These are phyloP conservation scores for Miichthys miiuy DNA, from an alignment of 2,797 vertebrate species.

Conservation along the genomic window DNA sequence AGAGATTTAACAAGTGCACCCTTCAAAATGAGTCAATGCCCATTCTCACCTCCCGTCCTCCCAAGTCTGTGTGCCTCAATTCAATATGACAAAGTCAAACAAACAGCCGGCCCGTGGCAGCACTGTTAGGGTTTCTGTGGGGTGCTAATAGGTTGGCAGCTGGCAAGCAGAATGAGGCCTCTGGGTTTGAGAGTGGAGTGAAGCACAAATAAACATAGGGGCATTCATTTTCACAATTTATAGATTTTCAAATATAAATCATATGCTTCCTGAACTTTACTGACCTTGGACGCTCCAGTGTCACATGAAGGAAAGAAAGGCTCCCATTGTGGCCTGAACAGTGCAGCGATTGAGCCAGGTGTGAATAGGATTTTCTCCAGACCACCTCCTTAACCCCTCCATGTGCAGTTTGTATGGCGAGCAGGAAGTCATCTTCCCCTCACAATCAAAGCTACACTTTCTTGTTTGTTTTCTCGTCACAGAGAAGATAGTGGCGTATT, in stretches of 20 bases:
- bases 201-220: slow-evolving; percentile 81
- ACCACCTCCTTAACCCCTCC: slow-evolving; percentile 28
- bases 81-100: slow-evolving; percentile 80
- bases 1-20: slow-evolving; percentile 72
- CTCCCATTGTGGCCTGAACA: slow-evolving; percentile 70
- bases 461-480: slow-evolving; percentile 23
- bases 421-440: slow-evolving; percentile 35
- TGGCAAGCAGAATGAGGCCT: slow-evolving; percentile 66
- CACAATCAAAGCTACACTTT: neutral
- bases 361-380: slow-evolving; percentile 58
- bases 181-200: slow-evolving; percentile 50
- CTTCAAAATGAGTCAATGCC: slow-evolving; percentile 64
- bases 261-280: slow-evolving; percentile 78
- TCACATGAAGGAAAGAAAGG: slow-evolving; percentile 72
- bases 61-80: slow-evolving; percentile 60
- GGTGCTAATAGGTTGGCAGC: slow-evolving; percentile 76
- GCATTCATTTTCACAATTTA: slow-evolving; percentile 82
- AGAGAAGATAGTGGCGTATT: slow-evolving; percentile 2
- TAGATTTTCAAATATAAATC: slow-evolving; percentile 83
- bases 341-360: slow-evolving; percentile 65
- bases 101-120: slow-evolving; percentile 72
- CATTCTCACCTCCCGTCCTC: slow-evolving; percentile 57
- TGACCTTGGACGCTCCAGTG: slow-evolving; percentile 69
- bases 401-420: slow-evolving; percentile 24
- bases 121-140: slow-evolving; percentile 64